phyloP scores from a whole-genome alignment of 2,888 invertebrate species.

The Heliconius ismenius region DNA sequence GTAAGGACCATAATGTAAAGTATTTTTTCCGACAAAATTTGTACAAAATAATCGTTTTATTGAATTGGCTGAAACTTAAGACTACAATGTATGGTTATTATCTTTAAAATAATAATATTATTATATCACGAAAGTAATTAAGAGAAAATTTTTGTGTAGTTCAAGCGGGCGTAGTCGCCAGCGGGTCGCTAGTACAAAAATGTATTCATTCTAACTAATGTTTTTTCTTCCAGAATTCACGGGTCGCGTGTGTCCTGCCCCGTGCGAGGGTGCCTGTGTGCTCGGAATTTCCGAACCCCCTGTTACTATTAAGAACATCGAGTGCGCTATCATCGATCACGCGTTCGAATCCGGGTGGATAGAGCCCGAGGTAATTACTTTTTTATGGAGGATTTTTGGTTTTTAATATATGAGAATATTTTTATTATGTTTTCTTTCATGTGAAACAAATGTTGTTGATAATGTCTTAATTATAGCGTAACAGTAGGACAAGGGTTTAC shows the following conservation, averaged over 20 bases:
- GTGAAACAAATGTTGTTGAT: not conserved
- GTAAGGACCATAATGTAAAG: no score
- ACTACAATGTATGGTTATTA: no score
- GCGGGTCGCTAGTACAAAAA: no score
- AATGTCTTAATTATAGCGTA: not conserved
- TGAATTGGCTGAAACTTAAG: no score
- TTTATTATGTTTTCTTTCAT: not conserved
- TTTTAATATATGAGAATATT: not conserved
- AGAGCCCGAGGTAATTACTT: slow-evolving; percentile 84
- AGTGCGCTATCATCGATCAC: slow-evolving; percentile 98
- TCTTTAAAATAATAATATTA: no score
- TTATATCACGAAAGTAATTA: no score
- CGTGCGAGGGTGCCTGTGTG: slow-evolving; percentile 99
- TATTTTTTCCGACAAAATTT: no score
- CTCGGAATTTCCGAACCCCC: slow-evolving; percentile 97
- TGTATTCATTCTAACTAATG: not conserved
- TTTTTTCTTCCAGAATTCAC: slow-evolving; percentile 86
- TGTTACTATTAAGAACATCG: slow-evolving; percentile 99
- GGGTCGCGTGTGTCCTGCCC: slow-evolving; percentile 96
- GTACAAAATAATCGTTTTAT: no score
- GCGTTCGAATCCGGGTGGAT: slow-evolving; percentile 99
- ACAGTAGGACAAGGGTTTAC: not conserved
- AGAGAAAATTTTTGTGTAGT: no score
- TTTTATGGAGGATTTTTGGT: not conserved
- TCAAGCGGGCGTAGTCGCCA: no score